Conservation (phyloP, 2,888 invertebrate genomes). For the Pristionchus arcanus region DNA sequence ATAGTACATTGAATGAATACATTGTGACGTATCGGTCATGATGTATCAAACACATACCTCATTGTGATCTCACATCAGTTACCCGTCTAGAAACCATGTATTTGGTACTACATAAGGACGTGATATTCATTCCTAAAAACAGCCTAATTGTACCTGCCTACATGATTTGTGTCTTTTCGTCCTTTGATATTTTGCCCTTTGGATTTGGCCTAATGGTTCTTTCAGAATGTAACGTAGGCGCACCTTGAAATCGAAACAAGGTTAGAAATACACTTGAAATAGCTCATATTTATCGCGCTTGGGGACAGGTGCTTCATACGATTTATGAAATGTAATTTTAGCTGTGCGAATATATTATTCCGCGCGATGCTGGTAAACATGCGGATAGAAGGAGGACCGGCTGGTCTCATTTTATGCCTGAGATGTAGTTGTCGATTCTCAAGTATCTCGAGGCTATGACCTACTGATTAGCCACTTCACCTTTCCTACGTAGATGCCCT, state of each 20-base stretch:
- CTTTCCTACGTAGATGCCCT: not conserved
- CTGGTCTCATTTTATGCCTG: not conserved
- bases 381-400: not conserved
- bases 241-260: not conserved
- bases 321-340: slow-evolving; percentile 17
- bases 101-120: not conserved
- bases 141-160: not conserved
- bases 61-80: not conserved
- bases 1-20: not conserved
- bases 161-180: not conserved
- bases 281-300: not conserved
- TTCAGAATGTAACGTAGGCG: not conserved
- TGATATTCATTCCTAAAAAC: not conserved
- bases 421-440: not conserved
- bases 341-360: not conserved
- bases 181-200: not conserved
- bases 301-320: not conserved
- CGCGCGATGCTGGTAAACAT: not conserved
- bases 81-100: not conserved
- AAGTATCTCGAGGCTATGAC: not conserved
- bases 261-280: not conserved
- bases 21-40: not conserved
- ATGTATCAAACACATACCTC: not conserved
- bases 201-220: not conserved
- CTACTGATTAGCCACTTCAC: not conserved